These are phyloP conservation scores for Gracilinanus agilis DNA, from an alignment of 2,113 vertebrate genomes.

Conservation along the genomic window DNA sequence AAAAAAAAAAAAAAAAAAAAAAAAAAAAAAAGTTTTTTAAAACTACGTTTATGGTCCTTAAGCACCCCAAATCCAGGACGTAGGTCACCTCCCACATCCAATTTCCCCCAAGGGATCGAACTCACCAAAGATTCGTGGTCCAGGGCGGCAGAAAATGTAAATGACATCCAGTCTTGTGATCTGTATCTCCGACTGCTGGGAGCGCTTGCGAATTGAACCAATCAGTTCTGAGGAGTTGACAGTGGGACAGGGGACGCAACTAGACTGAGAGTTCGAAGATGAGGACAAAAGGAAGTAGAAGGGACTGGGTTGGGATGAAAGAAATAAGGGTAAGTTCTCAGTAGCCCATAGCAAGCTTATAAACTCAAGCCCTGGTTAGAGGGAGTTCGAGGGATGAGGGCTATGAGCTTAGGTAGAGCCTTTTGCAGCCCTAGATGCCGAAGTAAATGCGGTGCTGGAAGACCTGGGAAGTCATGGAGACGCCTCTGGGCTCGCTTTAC, in stretches of 20 bases:
- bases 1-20: background rate
- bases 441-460: background rate
- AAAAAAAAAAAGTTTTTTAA: background rate
- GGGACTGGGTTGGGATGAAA: background rate
- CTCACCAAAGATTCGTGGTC: slow-evolving; percentile 73
- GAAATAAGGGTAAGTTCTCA: background rate
- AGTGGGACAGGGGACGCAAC: slow-evolving; percentile 17
- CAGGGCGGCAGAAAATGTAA: slow-evolving; percentile 33
- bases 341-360: background rate
- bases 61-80: background rate
- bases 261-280: background rate
- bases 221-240: slow-evolving; percentile 19
- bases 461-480: background rate
- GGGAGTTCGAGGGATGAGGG: background rate
- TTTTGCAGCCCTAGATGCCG: slow-evolving; percentile 18
- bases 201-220: slow-evolving; percentile 44
- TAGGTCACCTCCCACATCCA: slow-evolving; percentile 41
- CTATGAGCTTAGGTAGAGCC: background rate
- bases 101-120: slow-evolving; percentile 31
- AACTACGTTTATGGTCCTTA: background rate
- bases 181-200: slow-evolving; percentile 28
- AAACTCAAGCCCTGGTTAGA: background rate
- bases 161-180: slow-evolving; percentile 58
- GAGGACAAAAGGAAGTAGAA: background rate
- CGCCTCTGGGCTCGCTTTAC: slow-evolving; percentile 46